A percentile compares a stretch with the other conserved stretches of the same genome.
phyloP scores from a whole-genome alignment of 2,113 vertebrate species.

The Embiotoca jacksoni region DNA sequence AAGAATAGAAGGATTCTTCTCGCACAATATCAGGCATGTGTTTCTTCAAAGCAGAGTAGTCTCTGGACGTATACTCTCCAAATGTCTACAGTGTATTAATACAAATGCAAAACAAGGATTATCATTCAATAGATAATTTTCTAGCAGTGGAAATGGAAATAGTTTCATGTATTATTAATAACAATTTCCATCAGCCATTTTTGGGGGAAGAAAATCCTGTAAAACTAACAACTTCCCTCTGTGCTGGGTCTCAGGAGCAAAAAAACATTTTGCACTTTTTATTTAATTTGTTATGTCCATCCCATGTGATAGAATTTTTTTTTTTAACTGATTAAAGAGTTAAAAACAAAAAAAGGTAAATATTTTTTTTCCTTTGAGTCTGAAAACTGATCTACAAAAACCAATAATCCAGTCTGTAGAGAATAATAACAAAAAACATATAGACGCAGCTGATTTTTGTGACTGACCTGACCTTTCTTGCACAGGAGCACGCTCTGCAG shows the following conservation, averaged over 20 bases:
- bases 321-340: too few species aligned
- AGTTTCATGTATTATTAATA: not conserved
- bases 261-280: not conserved
- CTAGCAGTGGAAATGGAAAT: not conserved
- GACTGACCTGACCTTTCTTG: constrained; percentile 27
- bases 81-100: not conserved
- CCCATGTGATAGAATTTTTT: not conserved
- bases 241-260: not conserved
- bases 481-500: constrained; percentile 96
- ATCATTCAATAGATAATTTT: not conserved
- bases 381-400: not conserved
- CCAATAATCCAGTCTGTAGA: not conserved
- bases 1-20: not conserved
- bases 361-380: not conserved
- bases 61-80: not conserved
- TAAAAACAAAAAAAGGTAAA: not conserved
- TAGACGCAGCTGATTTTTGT: not conserved
- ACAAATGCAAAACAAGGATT: constrained; percentile 7
- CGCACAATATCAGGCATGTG: too few species aligned
- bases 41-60: not conserved
- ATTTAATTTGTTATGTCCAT: not conserved
- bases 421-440: not conserved
- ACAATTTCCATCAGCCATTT: not conserved
- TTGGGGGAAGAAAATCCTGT: not conserved
- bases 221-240: not conserved